Conservation (phyloP, 2,888 invertebrate genomes). For the Sceliomorpha sp. region DNA sequence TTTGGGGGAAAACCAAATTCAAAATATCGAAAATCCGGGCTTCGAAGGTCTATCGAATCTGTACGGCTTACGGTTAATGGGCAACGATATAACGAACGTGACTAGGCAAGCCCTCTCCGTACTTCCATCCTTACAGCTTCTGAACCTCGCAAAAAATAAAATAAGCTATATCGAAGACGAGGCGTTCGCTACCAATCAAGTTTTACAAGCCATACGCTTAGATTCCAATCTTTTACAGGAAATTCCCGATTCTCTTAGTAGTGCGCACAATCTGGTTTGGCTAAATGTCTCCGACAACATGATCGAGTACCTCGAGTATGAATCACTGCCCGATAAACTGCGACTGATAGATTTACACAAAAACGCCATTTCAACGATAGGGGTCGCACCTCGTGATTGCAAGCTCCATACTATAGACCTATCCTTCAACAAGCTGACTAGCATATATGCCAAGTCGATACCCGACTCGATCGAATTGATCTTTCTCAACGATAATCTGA, state of each 20-base stretch:
- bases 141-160: constrained; percentile 93
- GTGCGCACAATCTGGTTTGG: constrained; percentile 92
- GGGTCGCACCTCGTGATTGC: constrained; percentile 86
- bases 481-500: constrained; percentile 94
- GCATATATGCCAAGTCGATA: constrained; percentile 88
- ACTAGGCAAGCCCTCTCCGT: constrained; percentile 90
- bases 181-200: constrained; percentile 89
- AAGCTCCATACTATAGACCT: constrained; percentile 91
- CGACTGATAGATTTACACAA: constrained; percentile 95
- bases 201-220: constrained; percentile 91
- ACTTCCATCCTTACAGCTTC: constrained; percentile 89
- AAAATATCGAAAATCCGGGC: constrained; percentile 88
- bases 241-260: constrained; percentile 90
- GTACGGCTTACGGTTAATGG: constrained; percentile 92
- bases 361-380: constrained; percentile 90
- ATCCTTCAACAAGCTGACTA: constrained; percentile 93
- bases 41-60: constrained; percentile 92
- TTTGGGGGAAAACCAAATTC: constrained; percentile 94
- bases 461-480: constrained; percentile 92
- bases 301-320: constrained; percentile 93
- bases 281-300: constrained; percentile 95
- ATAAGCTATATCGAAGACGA: constrained; percentile 89
- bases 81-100: constrained; percentile 91
- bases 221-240: constrained; percentile 92
- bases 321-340: constrained; percentile 89